Evolutionary conservation across 2,888 invertebrate genomes (phyloP), one percentile per base, ranked within the genome.

Genomic region (Diachrysia chrysitis): DNA sequence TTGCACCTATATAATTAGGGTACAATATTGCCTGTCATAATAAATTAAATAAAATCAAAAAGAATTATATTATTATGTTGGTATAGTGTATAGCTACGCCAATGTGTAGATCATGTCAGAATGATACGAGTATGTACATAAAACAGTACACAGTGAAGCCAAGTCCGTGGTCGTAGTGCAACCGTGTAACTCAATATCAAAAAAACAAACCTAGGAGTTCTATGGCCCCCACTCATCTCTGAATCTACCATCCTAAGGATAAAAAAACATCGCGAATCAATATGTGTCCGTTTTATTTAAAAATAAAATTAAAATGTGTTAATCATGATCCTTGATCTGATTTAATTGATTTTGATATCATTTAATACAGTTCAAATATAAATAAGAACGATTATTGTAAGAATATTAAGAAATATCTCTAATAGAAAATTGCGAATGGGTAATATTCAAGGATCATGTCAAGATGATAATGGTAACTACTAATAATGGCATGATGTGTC

Each of bases 141-240:
- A n/a, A 17, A 69, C 56, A 73, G 79, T 75, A 73, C 82, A 83
- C 78, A 81, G 82, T 83, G 82, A 80, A 78, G 78, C 81, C 76
- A 78, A 66, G 77, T 81, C 78, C 75, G 76, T 69, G 74, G 78
- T 71, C 69, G 62, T 75, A 76, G 83, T 94, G 95, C 94, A 86
- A 90, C 90, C 89, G 87, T 89, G 86, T 89, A 93, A 93, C 93
- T 92, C 93, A 94, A 92, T 93, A 93, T 88, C 84, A 93, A 94
- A 93, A 89, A 76, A 93, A 96, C 96, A 96, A 96, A 96, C 96
- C 96, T 96, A 96, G 96, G 96, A 90, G 96, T 95, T 94, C 96
- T 96, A 96, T 96, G 96, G 94, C 96, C 95, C 94, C 96, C 96
- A 95, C 96, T 96, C 93, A 96, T 95, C 94, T 96, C 96, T 96